Evolutionary conservation across 2,113 vertebrate species (phyloP), one percentile per base, ranked within the genome.

Genomic region (Hymenochirus boettgeri): DNA sequence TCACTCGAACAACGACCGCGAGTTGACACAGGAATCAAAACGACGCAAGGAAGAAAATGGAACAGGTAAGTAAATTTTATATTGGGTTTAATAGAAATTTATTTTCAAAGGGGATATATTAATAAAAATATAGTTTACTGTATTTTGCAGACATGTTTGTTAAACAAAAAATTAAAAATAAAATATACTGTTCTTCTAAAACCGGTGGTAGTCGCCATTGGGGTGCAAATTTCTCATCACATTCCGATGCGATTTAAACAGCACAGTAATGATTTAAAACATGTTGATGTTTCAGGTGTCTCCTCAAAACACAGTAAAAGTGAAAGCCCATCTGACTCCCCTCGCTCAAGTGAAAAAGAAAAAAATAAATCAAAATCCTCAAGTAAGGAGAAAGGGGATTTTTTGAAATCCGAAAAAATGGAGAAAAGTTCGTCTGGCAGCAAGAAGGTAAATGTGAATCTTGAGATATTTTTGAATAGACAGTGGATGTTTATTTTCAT

Each of bases 291-390:
- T 75, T 37, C 73, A 90, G 73, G 85, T 91, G 93, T 87, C 75
- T 90, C 92, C 70, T 92, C 92, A 72, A 98, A 96, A 75, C 93
- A 91, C 74, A 92, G 90, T 77, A 95, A 94, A 86, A 98, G 95
- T 75, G 83, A 88, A 73, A 99, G 96, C 78, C 96, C 96, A 10
- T 91, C 90, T 31, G 93, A 94, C 82, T 96, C 95, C 27, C 94
- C 95, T 24, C 89, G 83, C 54, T 87, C 92, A 31, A 90, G 83
- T 66, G 89, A 90, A 62, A 98, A 95, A 60, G 96, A 98, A 70
- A 95, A 93, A 79, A 89, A 81, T 81, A 99, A 99, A 76, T 93
- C 94, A 57, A 99, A 98, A 77, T 94, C 94, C 66, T 95, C 94
- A 75, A 91, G 93, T 76, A 99, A 98, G 83, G 96, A 99, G 76